These are phyloP conservation scores for Brachyistius frenatus DNA, from an alignment of 2,113 vertebrate genomes.

Conservation along the genomic window DNA sequence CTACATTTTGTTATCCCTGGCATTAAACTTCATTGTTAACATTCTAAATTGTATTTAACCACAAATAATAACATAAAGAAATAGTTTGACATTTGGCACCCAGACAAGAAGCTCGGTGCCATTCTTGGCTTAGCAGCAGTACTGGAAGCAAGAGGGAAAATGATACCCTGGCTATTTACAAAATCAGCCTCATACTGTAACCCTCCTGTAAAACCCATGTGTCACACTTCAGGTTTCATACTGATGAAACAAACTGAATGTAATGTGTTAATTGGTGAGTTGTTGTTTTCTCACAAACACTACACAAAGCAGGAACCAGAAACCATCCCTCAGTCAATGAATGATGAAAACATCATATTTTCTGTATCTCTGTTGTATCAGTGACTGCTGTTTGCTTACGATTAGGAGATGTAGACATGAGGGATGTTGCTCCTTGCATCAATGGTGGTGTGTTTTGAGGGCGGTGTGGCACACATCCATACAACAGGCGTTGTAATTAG, in stretches of 20 bases:
- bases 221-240: neutral
- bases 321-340: neutral
- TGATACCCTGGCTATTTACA: neutral
- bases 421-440: slow-evolving; percentile 19
- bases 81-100: too few species aligned
- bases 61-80: too few species aligned
- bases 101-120: too few species aligned
- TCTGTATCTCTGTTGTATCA: neutral
- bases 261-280: neutral
- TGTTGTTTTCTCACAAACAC: neutral
- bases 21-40: too few species aligned
- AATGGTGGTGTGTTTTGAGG: neutral
- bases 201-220: neutral
- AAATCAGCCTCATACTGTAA: neutral
- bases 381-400: neutral
- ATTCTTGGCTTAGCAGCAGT: too few species aligned
- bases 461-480: neutral
- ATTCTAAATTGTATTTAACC: too few species aligned
- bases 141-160: too few species aligned
- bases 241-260: neutral
- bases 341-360: neutral
- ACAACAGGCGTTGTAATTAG: slow-evolving; percentile 2
- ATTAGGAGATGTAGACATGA: neutral
- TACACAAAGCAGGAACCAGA: neutral
- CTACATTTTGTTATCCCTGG: too few species aligned